phyloP scores from a whole-genome alignment of 1,140 invertebrate genomes.

The Pseudomyrmex pallidus region DNA sequence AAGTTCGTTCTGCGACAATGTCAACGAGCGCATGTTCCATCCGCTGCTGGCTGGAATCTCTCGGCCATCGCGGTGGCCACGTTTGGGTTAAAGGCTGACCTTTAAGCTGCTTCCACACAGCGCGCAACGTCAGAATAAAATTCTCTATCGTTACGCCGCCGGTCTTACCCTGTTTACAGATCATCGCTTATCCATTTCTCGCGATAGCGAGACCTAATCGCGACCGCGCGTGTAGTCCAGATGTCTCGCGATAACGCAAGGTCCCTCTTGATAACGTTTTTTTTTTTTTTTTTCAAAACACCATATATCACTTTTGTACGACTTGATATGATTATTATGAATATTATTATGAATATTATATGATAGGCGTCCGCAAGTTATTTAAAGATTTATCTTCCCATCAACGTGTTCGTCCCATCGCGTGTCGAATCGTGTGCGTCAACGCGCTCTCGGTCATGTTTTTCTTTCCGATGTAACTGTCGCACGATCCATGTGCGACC shows the following conservation, averaged over 20 bases:
- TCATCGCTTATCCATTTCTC: not conserved
- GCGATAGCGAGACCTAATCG: not conserved
- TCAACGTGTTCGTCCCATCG: not conserved
- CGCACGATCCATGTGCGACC: not conserved
- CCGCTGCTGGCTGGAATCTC: constrained; percentile 18
- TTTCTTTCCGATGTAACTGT: not conserved
- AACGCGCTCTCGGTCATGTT: not conserved
- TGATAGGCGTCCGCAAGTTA: not conserved
- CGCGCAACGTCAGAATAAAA: not conserved
- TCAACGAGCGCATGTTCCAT: constrained; percentile 18
- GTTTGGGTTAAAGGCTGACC: constrained; percentile 53
- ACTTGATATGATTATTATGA: not conserved
- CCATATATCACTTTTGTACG: not conserved
- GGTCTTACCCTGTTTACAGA: not conserved
- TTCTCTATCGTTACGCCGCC: not conserved
- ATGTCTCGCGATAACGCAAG: not conserved
- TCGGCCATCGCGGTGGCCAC: constrained; percentile 53
- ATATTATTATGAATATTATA: not conserved
- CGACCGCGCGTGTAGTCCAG: not conserved
- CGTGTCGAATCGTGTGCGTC: not conserved
- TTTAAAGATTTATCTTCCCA: not conserved
- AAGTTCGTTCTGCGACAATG: not conserved
- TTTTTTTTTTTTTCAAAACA: not conserved
- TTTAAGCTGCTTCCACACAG: constrained; percentile 52
- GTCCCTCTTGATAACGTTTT: not conserved